Evolutionary conservation across 2,888 invertebrate species (phyloP), one percentile per base, ranked within the genome.

Genomic region (Eristalis intricaria): DNA sequence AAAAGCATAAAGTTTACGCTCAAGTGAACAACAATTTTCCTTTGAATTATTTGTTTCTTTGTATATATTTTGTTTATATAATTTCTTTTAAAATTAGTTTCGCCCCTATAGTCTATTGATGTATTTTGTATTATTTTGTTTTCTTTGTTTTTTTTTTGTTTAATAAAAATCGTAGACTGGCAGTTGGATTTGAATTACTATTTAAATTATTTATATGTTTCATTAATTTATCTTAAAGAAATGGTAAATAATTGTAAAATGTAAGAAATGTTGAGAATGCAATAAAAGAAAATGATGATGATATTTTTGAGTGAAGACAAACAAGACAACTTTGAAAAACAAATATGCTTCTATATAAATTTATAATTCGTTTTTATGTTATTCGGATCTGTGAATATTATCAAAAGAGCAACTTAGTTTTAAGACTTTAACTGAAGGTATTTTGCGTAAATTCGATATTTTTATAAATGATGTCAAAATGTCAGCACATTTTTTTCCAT

Each of bases 131-230:
- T 15, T 43, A 43, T 15, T n/a, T 19, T 43, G 23, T 35, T 58
- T 43, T 79, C 65, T 60, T 50, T 32, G 29, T 66, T 68, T 73
- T 43, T 11, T 69, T 71, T 79, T 70, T 74, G 3, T 61, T 84
- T 81, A 77, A 83, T 70, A 88, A 89, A 89, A 89, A 89, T 89
- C 89, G 89, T 89, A 89, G 87, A 89, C 89, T 89, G 89, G 89
- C 89, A 89, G 89, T 89, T 71, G 61, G 71, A 73, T 70, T 77
- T 68, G 66, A 43, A 69, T 80, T 66, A 13, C 58, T 40, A 66
- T 66, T 60, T 80, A 66, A 73, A 61, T 80, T 32, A 60, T 80
- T 73, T 80, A 32, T 70, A 32, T 76, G 11, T 23, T 61, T 22
- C 10, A 50, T 77, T n/a, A 22, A 22, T 69, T 26, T 63, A 15